Percentiles rank a stretch among this genome's conserved stretches.
Evolutionary conservation across 2,113 vertebrate species (phyloP).

Genomic region (Gymnogyps californianus): DNA sequence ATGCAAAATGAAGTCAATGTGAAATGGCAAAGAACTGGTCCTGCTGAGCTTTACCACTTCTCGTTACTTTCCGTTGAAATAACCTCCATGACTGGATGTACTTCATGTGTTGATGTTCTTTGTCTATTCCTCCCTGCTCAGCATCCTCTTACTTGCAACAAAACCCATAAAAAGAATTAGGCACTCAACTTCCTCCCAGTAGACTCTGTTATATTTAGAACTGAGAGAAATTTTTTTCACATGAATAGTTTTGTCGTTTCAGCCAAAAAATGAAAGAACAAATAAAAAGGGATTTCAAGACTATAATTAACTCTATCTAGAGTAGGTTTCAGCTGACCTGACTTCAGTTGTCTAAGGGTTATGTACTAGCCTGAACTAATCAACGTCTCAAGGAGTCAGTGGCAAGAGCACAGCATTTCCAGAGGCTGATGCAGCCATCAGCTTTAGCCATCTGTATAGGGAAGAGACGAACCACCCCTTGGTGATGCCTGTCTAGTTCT

Average conservation of each 20-base stretch:
- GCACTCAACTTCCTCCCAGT: constrained; percentile 53
- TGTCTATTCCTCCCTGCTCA: constrained; percentile 25
- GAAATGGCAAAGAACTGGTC: not conserved
- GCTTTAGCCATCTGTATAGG: not conserved
- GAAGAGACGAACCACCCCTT: not conserved
- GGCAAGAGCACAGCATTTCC: not conserved
- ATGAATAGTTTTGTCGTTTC: not conserved
- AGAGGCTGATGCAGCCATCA: not conserved
- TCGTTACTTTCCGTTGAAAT: not conserved
- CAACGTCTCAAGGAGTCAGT: not conserved
- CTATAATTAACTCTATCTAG: not conserved
- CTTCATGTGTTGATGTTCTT: not conserved
- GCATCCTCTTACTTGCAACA: constrained; percentile 51
- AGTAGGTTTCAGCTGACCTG: not conserved
- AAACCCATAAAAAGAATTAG: constrained; percentile 28
- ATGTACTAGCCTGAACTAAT: not conserved
- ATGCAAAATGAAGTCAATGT: constrained; percentile 11
- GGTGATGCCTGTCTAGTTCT: not conserved
- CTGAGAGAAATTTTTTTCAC: not conserved
- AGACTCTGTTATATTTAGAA: constrained; percentile 37
- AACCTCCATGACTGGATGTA: not conserved
- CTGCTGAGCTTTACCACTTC: not conserved
- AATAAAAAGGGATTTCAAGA: constrained; percentile 17
- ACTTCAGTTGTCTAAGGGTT: not conserved
- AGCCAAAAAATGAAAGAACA: constrained; percentile 8